These are phyloP conservation scores for Molorchus minor DNA, from an alignment of 2,888 invertebrate species.

Conservation along the genomic window DNA sequence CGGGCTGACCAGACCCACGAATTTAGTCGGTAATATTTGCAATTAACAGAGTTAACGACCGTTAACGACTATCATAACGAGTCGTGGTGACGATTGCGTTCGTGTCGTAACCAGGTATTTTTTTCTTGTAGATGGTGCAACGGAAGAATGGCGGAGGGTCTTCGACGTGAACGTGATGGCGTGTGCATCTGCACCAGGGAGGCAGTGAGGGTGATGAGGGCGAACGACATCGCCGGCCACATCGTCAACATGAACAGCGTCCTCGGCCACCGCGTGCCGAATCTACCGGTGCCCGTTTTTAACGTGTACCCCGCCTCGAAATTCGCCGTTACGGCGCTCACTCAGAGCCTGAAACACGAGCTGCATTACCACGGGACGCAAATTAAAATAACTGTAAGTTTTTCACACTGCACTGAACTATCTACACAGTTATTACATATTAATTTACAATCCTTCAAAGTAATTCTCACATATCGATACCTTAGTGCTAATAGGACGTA, in stretches of 20 bases:
- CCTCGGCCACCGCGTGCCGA: constrained; percentile 41
- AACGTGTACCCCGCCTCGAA: constrained; percentile 49
- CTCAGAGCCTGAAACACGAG: constrained; percentile 46
- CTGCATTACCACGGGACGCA: constrained; percentile 29
- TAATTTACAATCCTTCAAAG: too few relatives aligned
- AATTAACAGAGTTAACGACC: too few relatives aligned
- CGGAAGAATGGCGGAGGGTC: constrained; percentile 44
- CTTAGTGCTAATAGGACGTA: too few relatives aligned
- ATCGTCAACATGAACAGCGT: constrained; percentile 48
- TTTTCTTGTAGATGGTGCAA: constrained; percentile 37
- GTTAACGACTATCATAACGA: too few relatives aligned
- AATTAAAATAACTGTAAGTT: constrained; percentile 49
- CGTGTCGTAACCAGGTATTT: neutral
- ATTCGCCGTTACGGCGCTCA: constrained; percentile 48
- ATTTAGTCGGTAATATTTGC: constrained; percentile 33
- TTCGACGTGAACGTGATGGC: constrained; percentile 49
- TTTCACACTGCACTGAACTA: too few relatives aligned
- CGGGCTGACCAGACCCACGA: constrained; percentile 40
- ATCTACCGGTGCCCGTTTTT: constrained; percentile 34
- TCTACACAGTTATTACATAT: too few relatives aligned
- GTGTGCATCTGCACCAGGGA: constrained; percentile 47
- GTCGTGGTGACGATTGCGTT: neutral
- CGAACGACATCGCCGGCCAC: constrained; percentile 43
- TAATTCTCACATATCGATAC: too few relatives aligned
- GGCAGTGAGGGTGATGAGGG: constrained; percentile 45